A percentile compares a stretch with the other conserved stretches of the same genome.
phyloP scores from a whole-genome alignment of 1,140 invertebrate genomes.

The Stenopsyche tienmushanensis region DNA sequence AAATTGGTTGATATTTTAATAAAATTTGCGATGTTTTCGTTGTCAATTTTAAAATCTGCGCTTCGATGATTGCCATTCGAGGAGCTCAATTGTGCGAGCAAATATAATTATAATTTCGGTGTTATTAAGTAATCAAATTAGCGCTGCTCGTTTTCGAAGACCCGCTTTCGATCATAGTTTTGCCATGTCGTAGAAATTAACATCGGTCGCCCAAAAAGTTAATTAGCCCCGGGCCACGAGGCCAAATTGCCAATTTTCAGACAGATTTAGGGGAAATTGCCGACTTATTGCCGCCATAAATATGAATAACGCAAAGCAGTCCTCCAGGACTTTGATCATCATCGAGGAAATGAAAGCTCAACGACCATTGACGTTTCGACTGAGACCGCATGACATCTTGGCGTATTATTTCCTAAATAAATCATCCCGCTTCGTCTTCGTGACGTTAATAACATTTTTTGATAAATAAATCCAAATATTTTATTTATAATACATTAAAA shows the following conservation, averaged over 20 bases:
- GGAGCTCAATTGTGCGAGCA: no score
- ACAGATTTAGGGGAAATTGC: constrained; percentile 22
- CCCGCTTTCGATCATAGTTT: constrained; percentile 6
- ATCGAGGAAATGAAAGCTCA: constrained; percentile 3
- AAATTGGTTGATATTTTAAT: no score
- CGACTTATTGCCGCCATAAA: constrained; percentile 27
- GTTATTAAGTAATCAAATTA: no score
- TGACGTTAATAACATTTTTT: no score
- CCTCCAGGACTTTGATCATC: constrained; percentile 19
- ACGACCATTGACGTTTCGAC: neutral
- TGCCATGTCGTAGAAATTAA: constrained; percentile 10
- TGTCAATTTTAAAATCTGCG: no score
- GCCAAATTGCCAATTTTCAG: constrained; percentile 32
- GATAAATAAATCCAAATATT: no score
- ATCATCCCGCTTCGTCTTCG: no score
- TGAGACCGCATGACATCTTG: neutral
- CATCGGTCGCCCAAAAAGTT: constrained; percentile 9
- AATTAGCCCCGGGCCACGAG: neutral
- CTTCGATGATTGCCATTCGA: no score
- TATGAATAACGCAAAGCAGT: constrained; percentile 15
- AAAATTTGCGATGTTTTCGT: no score
- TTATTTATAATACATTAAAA: no score
- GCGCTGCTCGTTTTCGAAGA: neutral
- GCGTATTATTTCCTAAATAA: no score
- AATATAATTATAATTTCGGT: no score